Percentiles rank a stretch among this genome's conserved stretches.
phyloP scores from a whole-genome alignment of 2,888 invertebrate genomes.

The Drosophila demipolita region DNA sequence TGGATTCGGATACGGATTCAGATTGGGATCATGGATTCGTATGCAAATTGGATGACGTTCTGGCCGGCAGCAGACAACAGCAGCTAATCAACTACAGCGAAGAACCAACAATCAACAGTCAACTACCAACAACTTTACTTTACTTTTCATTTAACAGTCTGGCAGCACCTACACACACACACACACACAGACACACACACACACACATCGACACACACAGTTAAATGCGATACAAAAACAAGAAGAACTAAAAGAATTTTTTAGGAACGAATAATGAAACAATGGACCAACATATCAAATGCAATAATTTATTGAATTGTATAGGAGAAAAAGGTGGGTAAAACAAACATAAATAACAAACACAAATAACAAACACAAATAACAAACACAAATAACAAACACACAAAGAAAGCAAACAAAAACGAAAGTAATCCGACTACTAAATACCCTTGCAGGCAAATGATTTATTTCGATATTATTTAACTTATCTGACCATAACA shows the following conservation, averaged over 20 bases:
- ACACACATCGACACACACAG: slow-evolving; percentile 13
- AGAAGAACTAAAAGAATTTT: slow-evolving; percentile 67
- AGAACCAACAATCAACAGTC: slow-evolving; percentile 23
- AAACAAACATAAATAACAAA: slow-evolving; percentile 10
- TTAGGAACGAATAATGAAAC: slow-evolving; percentile 83
- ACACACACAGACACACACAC: slow-evolving; percentile 19
- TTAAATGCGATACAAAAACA: slow-evolving; percentile 24
- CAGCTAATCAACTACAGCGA: slow-evolving; percentile 30
- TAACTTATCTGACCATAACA: background rate
- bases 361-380: background rate
- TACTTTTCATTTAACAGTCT: slow-evolving; percentile 52
- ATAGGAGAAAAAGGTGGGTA: slow-evolving; percentile 76
- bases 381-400: slow-evolving; percentile 1
- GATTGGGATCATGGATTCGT: slow-evolving; percentile 33
- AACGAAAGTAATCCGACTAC: background rate
- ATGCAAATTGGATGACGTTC: slow-evolving; percentile 58
- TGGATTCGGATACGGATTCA: slow-evolving; percentile 28
- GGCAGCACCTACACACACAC: slow-evolving; percentile 31
- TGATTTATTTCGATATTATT: background rate
- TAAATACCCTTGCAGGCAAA: slow-evolving; percentile 1
- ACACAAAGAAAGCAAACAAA: background rate
- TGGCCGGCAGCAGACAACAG: slow-evolving; percentile 47
- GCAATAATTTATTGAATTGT: slow-evolving; percentile 83
- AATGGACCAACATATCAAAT: slow-evolving; percentile 84
- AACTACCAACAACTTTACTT: slow-evolving; percentile 33